A percentile compares a stretch with the other conserved stretches of the same genome.
These are phyloP conservation scores for Empis livida DNA, from an alignment of 2,888 invertebrate species.

Conservation along the genomic window DNA sequence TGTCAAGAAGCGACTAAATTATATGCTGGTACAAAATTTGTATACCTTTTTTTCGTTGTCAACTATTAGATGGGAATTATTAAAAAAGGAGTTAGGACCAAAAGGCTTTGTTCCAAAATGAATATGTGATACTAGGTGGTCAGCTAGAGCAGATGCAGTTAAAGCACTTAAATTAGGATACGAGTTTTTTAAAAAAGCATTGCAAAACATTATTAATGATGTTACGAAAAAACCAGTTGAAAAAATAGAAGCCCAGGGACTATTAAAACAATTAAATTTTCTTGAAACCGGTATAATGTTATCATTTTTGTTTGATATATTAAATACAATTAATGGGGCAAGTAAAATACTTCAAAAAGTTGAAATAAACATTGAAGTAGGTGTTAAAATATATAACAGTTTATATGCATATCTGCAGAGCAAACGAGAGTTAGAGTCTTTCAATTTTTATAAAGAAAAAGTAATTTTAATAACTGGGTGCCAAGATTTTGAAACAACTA, in stretches of 20 bases:
- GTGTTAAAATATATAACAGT: no score
- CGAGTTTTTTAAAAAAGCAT: not conserved
- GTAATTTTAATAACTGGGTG: no score
- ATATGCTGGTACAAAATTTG: not conserved
- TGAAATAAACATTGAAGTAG: no score
- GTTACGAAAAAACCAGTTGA: not conserved
- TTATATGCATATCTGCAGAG: no score
- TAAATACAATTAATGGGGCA: no score
- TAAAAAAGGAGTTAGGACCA: not conserved
- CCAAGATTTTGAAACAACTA: no score
- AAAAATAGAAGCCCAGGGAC: not conserved
- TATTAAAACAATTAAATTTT: no score
- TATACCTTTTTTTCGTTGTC: not conserved
- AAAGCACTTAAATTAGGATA: not conserved
- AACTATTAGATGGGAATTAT: not conserved
- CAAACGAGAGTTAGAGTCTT: no score
- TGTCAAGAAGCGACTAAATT: not conserved
- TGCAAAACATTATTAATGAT: not conserved
- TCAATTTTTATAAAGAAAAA: no score
- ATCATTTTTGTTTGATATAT: no score
- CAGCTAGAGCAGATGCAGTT: not conserved
- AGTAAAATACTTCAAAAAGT: no score
- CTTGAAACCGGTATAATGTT: no score
- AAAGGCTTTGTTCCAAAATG: not conserved
- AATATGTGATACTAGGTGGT: not conserved